A percentile compares a stretch with the other conserved stretches of the same genome.
phyloP scores from a whole-genome alignment of 2,888 invertebrate genomes.

The Pristionchus entomophagus region DNA sequence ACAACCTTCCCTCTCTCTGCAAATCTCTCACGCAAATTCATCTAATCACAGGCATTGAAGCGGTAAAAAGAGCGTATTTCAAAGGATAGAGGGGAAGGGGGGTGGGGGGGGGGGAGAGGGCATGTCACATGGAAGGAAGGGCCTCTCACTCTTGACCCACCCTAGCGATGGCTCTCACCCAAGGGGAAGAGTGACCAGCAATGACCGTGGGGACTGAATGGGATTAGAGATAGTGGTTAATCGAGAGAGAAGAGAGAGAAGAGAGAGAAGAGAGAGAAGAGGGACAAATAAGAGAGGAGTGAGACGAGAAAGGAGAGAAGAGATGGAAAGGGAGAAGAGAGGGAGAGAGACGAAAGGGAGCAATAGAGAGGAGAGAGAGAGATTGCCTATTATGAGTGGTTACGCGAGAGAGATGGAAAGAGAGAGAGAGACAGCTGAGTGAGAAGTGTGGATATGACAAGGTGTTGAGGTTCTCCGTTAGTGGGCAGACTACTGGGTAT shows the following conservation, averaged over 20 bases:
- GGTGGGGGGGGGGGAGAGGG: too few relatives aligned
- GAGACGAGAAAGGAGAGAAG: background rate
- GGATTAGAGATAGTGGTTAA: background rate
- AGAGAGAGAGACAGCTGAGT: background rate
- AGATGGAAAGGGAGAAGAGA: background rate
- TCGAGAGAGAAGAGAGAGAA: constrained; percentile 12
- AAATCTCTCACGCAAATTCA: background rate
- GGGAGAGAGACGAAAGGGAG: background rate
- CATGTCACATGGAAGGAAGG: background rate
- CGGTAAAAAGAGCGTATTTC: background rate
- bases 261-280: background rate
- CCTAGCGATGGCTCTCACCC: background rate
- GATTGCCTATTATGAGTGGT: background rate
- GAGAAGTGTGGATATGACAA: background rate
- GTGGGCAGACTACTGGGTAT: background rate
- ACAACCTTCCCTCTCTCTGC: background rate
- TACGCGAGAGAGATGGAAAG: background rate
- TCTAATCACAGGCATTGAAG: background rate
- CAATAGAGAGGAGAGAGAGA: constrained; percentile 19
- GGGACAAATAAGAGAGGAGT: background rate
- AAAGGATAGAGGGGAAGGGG: background rate
- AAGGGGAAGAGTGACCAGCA: background rate
- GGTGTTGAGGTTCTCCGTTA: background rate
- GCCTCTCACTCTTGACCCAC: constrained; percentile 17
- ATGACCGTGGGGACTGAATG: constrained; percentile 3